Base-by-base conservation (phyloP, 2,113 vertebrate genomes). In the Dromaius novaehollandiae region DNA sequence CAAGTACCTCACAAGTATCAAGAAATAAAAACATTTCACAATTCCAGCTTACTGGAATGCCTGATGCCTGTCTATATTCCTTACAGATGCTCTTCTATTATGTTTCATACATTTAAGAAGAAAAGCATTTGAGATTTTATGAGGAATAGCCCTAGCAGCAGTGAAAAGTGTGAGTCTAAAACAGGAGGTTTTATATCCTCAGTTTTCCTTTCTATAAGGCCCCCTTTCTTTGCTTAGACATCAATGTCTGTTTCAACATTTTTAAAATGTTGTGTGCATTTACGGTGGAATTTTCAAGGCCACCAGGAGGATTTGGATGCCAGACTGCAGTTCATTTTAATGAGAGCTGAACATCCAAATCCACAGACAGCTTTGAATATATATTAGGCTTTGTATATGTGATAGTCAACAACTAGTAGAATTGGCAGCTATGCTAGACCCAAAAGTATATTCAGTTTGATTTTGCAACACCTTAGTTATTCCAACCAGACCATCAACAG, bases 221-320 rank as follows among this genome's bases (percentile, higher is more conserved):
- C 58, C 24, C 53, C 68, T 85, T 79, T 51, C 82, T 90, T 86
- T 78, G 36, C 69, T 79, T 80, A 61, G 53, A 19, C 30, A 66
- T 82, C 64, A 50, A 70, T 20, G 30, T 66, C 85, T 91, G 81
- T 63, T 51, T 63, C 58, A 69, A 30, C 1, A 2, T 89, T 93
- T 84, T 28, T 2, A 28, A 94, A 92, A 90, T 21, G 24, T 32
- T 88, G 32, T 60, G 28, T 69, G 13, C 53, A 82, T 90, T 94
- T 93, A 89, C 16, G 26, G 46, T 64, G 69, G 60, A 70, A 84
- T 84, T 95, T 96, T 93, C 86, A 96, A 96, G 95, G 85, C 48
- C 79, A 95, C 58, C 79, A 74, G 70, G 68, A 80, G 63, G 64
- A 91, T 91, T 40, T 89, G 63, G 38, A 61, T 93, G 79, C 75